A percentile compares a stretch with the other conserved stretches of the same genome.
Conservation (phyloP, 2,888 invertebrate genomes). For the Meganola albula region DNA sequence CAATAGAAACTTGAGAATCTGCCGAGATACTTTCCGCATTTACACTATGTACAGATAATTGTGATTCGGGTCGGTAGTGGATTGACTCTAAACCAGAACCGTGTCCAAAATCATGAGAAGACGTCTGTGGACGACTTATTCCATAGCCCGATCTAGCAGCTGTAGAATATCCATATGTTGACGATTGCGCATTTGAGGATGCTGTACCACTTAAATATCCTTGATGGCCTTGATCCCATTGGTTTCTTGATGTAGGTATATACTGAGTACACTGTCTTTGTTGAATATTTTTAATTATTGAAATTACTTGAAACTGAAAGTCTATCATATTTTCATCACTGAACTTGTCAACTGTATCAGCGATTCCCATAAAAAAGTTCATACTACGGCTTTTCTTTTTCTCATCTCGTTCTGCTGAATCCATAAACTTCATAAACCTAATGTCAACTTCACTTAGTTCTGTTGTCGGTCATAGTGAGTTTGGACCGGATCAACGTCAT, state of each 20-base stretch:
- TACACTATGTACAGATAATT: slow-evolving; percentile 24
- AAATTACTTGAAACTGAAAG: slow-evolving; percentile 25
- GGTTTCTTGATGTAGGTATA: slow-evolving; percentile 26
- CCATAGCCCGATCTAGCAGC: slow-evolving; percentile 24
- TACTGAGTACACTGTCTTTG: slow-evolving; percentile 22
- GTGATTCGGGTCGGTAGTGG: slow-evolving; percentile 24
- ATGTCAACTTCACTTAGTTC: slow-evolving; percentile 21
- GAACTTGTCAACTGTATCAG: slow-evolving; percentile 25
- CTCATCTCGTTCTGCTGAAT: slow-evolving; percentile 22
- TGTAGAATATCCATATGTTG: slow-evolving; percentile 26
- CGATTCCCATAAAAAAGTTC: slow-evolving; percentile 23
- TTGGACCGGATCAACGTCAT: too few relatives aligned
- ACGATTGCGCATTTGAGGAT: slow-evolving; percentile 23
- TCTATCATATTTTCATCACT: slow-evolving; percentile 25
- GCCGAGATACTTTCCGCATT: slow-evolving; percentile 25
- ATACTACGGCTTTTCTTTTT: slow-evolving; percentile 24
- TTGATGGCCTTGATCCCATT: slow-evolving; percentile 25
- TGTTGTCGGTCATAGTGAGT: too few relatives aligned
- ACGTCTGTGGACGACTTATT: slow-evolving; percentile 24
- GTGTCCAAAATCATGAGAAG: slow-evolving; percentile 25
- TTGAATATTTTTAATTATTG: slow-evolving; percentile 23
- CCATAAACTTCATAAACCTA: slow-evolving; percentile 22
- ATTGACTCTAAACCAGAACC: slow-evolving; percentile 25
- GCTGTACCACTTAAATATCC: slow-evolving; percentile 23
- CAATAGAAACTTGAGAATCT: slow-evolving; percentile 24